Percentiles rank a stretch among this genome's conserved stretches.
phyloP scores from a whole-genome alignment of 1,140 invertebrate genomes.

The Drosophila bocki region DNA sequence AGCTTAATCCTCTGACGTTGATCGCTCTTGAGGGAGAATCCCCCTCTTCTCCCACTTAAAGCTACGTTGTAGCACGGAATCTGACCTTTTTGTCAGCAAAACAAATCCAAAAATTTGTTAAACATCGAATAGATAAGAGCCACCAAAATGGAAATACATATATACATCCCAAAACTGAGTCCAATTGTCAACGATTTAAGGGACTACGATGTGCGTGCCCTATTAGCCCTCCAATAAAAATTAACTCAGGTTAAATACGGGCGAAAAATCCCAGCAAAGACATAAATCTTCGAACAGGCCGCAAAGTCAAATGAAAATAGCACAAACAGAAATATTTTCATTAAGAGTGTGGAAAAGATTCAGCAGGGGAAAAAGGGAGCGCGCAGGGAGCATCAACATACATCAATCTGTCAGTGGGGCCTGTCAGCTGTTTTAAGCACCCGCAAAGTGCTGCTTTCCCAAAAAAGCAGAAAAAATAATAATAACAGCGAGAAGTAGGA shows the following conservation, averaged over 20 bases:
- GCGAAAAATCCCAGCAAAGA: conserved; percentile 42
- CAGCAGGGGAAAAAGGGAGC: conserved; percentile 15
- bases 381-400: conserved; percentile 70
- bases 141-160: conserved; percentile 1
- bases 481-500: conserved; percentile 22
- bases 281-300: conserved; percentile 68
- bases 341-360: conserved; percentile 74
- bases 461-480: conserved; percentile 34
- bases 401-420: conserved; percentile 82
- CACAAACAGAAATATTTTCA: conserved; percentile 81
- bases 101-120: conserved; percentile 42
- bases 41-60: not conserved
- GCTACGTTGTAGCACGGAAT: not conserved
- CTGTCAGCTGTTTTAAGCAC: conserved; percentile 82
- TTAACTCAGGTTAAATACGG: conserved; percentile 52
- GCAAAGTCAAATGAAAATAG: conserved; percentile 70
- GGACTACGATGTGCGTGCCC: conserved; percentile 33
- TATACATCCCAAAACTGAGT: conserved; percentile 29
- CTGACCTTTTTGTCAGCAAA: conserved; percentile 24
- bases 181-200: conserved; percentile 69
- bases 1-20: conserved; percentile 7
- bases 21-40: not conserved
- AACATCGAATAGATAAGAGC: conserved; percentile 1
- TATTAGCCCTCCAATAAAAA: conserved; percentile 61
- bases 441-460: conserved; percentile 73